Evolutionary conservation across 2,888 invertebrate species (phyloP), one percentile per base, ranked within the genome.

Genomic region (Mantis religiosa): DNA sequence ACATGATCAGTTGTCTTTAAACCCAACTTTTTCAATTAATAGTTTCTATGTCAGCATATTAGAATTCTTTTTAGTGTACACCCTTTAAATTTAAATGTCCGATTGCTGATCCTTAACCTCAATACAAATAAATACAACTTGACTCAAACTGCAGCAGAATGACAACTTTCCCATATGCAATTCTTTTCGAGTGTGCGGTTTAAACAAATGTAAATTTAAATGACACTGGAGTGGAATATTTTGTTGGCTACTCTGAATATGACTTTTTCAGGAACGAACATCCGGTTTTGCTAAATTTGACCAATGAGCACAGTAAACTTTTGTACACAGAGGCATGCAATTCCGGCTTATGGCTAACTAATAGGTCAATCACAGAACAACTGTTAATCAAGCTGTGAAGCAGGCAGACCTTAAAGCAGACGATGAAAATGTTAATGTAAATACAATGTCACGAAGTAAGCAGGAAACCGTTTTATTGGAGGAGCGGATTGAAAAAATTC

Each of bases 401-500:
- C n/a, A n/a, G n/a, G n/a, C n/a, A n/a, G n/a, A n/a, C n/a, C n/a
- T n/a, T n/a, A n/a, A n/a, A n/a, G n/a, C n/a, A n/a, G 54, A 71
- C 54, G 54, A 71, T 71, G 54, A 20, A 71, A 71, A 3, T 71
- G 54, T 2, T 3, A 20, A 20, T 71, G 54, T 71, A 71, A 20
- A 71, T 25, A 71, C 6, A 71, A 87, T 87, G 87, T 30, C 87
- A 1, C 87, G 87, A n/a, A 83, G 82, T 82, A 87, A 87, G 15
- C 47, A 87, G 83, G 87, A 87, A 27, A 15, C 28, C 12, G 4
- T 87, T 27, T 82, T 93, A 9, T 41, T 87, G 7, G 93, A 93
- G 89, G 93, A 92, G 86, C 92, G 92, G 89, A 93, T 93, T 83
- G 92, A 92, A 89, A 92, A 92, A 90, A 93, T 93, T 71, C 91